phyloP scores from a whole-genome alignment of 2,113 vertebrate species.

The Hymenochirus boettgeri region DNA sequence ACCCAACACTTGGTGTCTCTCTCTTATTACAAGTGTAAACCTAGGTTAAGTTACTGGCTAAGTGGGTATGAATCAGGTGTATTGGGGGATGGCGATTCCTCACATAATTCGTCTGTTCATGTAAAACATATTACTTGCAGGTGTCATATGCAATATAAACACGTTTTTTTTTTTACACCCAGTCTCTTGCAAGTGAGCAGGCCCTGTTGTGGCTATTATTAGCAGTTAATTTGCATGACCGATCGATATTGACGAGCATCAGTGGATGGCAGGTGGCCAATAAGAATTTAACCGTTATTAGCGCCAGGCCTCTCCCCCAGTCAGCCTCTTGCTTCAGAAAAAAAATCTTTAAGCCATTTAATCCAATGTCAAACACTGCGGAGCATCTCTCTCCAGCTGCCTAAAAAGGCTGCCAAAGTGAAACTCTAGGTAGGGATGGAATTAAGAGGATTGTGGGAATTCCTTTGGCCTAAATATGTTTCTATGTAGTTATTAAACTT shows the following conservation, averaged over 20 bases:
- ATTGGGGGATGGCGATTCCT: too few relatives aligned
- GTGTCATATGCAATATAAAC: slow-evolving; percentile 12
- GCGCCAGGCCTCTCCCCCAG: slow-evolving; percentile 22
- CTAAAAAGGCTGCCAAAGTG: slow-evolving; percentile 21
- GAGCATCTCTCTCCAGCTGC: slow-evolving; percentile 9
- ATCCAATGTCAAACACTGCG: slow-evolving; percentile 37
- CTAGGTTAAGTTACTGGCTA: too few relatives aligned
- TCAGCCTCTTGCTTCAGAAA: slow-evolving; percentile 24
- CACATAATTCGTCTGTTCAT: too few relatives aligned
- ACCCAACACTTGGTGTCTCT: too few relatives aligned
- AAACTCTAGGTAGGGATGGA: slow-evolving; percentile 15
- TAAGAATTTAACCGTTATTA: slow-evolving; percentile 47
- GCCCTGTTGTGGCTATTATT: slow-evolving; percentile 52
- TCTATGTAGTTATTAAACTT: too few relatives aligned
- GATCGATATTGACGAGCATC: slow-evolving; percentile 54
- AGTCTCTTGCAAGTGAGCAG: slow-evolving; percentile 25
- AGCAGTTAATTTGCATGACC: slow-evolving; percentile 63
- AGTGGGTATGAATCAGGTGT: too few relatives aligned
- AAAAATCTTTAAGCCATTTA: slow-evolving; percentile 40
- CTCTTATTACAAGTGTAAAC: too few relatives aligned
- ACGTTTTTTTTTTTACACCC: slow-evolving; percentile 14
- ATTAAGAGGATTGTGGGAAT: slow-evolving; percentile 12
- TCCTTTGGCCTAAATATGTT: neutral
- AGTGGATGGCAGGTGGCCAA: slow-evolving; percentile 57
- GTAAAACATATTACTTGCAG: neutral